Percentiles rank a stretch among this genome's conserved stretches.
These are phyloP conservation scores for Danio kyathit DNA, from an alignment of 2,797 vertebrate genomes.

Conservation along the genomic window DNA sequence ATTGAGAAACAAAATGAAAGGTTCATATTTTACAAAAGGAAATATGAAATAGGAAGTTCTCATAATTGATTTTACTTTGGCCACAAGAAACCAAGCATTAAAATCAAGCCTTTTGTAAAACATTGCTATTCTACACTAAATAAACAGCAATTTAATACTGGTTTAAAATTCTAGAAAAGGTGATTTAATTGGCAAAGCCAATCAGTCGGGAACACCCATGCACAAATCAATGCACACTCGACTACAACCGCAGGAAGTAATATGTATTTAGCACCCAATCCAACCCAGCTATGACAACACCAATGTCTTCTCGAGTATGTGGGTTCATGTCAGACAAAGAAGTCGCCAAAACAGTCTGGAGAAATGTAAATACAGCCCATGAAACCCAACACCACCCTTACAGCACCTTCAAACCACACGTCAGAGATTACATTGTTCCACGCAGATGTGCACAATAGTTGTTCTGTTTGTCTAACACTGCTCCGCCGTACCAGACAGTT, in stretches of 20 bases:
- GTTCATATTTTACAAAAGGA: not conserved
- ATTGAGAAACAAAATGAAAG: not conserved
- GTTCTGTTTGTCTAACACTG: conserved; percentile 29
- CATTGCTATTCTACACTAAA: not conserved
- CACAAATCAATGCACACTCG: not conserved
- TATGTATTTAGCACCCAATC: conserved; percentile 10
- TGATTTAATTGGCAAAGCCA: not conserved
- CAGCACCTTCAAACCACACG: conserved; percentile 27
- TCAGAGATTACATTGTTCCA: conserved; percentile 41
- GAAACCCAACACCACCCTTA: conserved; percentile 48
- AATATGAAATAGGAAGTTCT: not conserved
- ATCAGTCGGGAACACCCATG: not conserved
- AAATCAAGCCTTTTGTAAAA: no score
- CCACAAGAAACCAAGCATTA: no score
- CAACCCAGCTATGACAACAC: conserved; percentile 29
- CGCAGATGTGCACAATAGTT: conserved; percentile 1
- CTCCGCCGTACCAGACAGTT: not conserved
- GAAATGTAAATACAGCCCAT: conserved; percentile 21
- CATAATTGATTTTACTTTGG: no score
- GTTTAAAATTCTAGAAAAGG: not conserved
- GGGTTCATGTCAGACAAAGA: conserved; percentile 49
- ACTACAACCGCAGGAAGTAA: conserved; percentile 19
- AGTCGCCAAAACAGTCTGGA: conserved; percentile 51
- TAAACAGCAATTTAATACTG: not conserved
- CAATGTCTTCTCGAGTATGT: conserved; percentile 20